Evolutionary conservation across 2,113 vertebrate species (phyloP).

Genomic region (Paralichthys olivaceus): DNA sequence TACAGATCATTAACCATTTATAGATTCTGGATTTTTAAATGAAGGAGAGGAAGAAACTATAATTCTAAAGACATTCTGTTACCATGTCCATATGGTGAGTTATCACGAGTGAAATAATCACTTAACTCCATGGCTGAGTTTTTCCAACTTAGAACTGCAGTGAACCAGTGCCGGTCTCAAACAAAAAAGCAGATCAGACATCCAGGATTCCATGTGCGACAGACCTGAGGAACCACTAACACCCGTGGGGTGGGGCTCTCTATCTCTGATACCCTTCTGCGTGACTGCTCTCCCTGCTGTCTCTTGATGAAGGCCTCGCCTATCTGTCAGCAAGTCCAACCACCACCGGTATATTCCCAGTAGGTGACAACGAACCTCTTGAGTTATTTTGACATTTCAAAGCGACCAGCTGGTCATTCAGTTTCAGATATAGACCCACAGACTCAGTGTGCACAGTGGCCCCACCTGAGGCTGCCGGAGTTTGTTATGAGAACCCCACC

Average conservation of each 20-base stretch:
- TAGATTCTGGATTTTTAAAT: not conserved
- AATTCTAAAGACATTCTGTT: not conserved
- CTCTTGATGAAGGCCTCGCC: not conserved
- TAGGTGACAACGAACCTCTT: not conserved
- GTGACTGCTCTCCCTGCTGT: not conserved
- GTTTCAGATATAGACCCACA: not conserved
- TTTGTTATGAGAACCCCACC: conserved; percentile 59
- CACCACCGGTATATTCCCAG: conserved; percentile 9
- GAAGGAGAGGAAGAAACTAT: not conserved
- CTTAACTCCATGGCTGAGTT: not conserved
- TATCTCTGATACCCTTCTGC: no score
- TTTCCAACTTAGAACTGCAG: not conserved
- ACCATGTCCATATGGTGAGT: not conserved
- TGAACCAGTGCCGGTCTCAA: not conserved
- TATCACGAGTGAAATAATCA: not conserved
- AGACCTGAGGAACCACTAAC: no score
- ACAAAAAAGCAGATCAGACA: not conserved
- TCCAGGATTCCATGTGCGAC: not conserved
- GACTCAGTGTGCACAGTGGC: conserved; percentile 18
- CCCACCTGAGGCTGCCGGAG: conserved; percentile 26
- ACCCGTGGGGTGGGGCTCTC: no score
- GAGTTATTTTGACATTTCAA: conserved; percentile 13
- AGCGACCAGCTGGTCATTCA: not conserved
- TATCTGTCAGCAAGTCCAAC: not conserved
- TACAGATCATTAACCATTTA: no score